Percentiles rank a stretch among this genome's conserved stretches.
phyloP scores from a whole-genome alignment of 2,888 invertebrate species.

The Drosophila affinis region DNA sequence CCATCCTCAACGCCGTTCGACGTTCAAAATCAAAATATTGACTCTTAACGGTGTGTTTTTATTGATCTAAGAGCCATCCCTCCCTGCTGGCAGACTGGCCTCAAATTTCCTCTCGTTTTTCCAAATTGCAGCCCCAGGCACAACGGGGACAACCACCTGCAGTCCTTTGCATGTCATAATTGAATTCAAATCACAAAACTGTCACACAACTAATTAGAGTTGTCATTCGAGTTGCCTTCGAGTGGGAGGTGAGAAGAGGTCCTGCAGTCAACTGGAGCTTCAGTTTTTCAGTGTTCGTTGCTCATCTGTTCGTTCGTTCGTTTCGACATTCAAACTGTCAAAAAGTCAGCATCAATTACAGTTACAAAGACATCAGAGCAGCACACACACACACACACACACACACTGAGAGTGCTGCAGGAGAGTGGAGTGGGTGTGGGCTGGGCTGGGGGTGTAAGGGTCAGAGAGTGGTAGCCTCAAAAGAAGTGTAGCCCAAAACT shows the following conservation, averaged over 20 bases:
- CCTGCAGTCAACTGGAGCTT: conserved; percentile 32
- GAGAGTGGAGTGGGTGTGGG: background rate
- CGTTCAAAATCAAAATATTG: conserved; percentile 70
- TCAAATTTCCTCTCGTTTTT: conserved; percentile 7
- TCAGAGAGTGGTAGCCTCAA: conserved; percentile 52
- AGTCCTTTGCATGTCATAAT: conserved; percentile 69
- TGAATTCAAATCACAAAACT: conserved; percentile 80
- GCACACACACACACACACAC: conserved; percentile 11
- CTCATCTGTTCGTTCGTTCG: conserved; percentile 57
- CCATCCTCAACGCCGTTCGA: background rate
- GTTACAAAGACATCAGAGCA: conserved; percentile 69
- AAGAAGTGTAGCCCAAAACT: conserved; percentile 62
- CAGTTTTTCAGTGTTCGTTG: conserved; percentile 37
- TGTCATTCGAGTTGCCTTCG: conserved; percentile 58
- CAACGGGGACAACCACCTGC: conserved; percentile 14
- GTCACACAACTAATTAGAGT: conserved; percentile 77
- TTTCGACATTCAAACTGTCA: conserved; percentile 81
- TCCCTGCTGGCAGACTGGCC: conserved; percentile 1
- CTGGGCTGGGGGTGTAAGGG: conserved; percentile 16
- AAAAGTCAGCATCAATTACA: conserved; percentile 82
- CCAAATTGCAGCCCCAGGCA: conserved; percentile 10
- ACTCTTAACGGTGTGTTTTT: conserved; percentile 68
- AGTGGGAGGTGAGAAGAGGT: conserved; percentile 20
- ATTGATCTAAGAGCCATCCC: conserved; percentile 52
- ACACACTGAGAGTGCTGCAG: conserved; percentile 12